A percentile compares a stretch with the other conserved stretches of the same genome.
These are phyloP conservation scores for human (Homo sapiens) DNA, from an alignment of 2,113 vertebrate genomes.

Conservation along the genomic window GRCh38 chr20:48074001-48074500, in stretches of 20 bases:
- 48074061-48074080: not conserved
- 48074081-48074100: rapidly evolving
- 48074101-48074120: not conserved
- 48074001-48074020: not conserved
- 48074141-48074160: not conserved
- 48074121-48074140: not conserved
- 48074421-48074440: too few species aligned
- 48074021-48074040: not conserved
- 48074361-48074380: too few species aligned
- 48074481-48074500: not conserved
- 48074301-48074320: too few species aligned
- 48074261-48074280: too few species aligned
- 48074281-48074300: too few species aligned
- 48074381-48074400: too few species aligned
- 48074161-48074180: not conserved
- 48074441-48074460: too few species aligned
- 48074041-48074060: not conserved
- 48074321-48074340: too few species aligned
- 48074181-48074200: not conserved
- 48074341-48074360: too few species aligned
- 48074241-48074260: not conserved
- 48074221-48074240: not conserved
- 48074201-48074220: not conserved
- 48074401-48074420: too few species aligned
- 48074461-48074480: not conserved